These are phyloP conservation scores for Lytechinus pictus DNA, from an alignment of 35 echinoderm and acorn worm genomes.

Conservation along the genomic window DNA sequence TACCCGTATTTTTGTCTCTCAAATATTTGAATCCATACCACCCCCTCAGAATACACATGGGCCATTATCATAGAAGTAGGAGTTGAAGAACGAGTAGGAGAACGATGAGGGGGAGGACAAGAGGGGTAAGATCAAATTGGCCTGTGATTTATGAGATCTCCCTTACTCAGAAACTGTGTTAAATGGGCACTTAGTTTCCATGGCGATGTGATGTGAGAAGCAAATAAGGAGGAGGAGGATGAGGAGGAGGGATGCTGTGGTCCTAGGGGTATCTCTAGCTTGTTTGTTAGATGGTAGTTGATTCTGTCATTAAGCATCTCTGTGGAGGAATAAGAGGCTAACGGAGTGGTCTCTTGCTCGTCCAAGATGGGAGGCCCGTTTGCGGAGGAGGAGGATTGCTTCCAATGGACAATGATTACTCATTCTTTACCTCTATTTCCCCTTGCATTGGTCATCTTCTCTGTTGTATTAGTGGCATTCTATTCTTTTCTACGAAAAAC, in stretches of 20 bases:
- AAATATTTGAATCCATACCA: not conserved
- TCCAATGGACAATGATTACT: too few species aligned
- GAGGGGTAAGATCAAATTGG: not conserved
- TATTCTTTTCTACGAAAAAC: too few species aligned
- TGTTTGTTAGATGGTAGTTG: not conserved
- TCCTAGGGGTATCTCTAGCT: not conserved
- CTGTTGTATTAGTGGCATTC: too few species aligned
- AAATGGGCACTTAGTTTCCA: slow-evolving; percentile 17
- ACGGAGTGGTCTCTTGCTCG: not conserved
- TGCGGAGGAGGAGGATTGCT: not conserved
- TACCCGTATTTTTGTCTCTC: not conserved
- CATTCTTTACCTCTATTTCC: too few species aligned
- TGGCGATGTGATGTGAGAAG: not conserved
- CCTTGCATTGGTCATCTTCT: too few species aligned
- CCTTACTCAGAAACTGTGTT: slow-evolving; percentile 16
- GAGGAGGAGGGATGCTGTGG: not conserved
- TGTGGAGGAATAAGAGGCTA: not conserved
- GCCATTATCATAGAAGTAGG: not conserved
- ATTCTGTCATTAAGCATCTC: not conserved
- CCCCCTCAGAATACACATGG: not conserved
- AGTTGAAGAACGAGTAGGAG: not conserved
- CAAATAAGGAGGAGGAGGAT: not conserved
- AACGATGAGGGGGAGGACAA: not conserved
- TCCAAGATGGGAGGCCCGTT: not conserved
- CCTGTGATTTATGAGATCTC: not conserved